Evolutionary conservation across 2,797 vertebrate species (phyloP).

Genomic region (Sebastes hopkinsi): DNA sequence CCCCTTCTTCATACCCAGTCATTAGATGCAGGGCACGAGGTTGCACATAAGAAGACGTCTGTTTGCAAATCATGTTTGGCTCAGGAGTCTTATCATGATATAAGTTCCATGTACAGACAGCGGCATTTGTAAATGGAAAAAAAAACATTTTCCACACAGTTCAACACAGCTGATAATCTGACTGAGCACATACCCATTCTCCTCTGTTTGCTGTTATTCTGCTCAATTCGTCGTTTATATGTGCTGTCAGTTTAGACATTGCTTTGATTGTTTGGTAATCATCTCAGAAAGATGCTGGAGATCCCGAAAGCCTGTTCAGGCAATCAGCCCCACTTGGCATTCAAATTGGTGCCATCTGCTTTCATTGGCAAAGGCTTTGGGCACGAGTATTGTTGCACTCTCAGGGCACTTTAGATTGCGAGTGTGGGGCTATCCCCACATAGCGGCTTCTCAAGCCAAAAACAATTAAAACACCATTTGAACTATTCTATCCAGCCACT

Average conservation of each 20-base stretch:
- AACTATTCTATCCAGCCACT: background rate
- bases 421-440: no score
- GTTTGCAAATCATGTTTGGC: no score
- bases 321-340: no score
- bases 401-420: no score
- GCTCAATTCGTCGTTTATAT: background rate
- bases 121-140: background rate
- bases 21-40: background rate
- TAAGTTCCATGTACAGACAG: background rate
- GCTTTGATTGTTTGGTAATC: no score
- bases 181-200: background rate
- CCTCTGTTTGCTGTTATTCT: background rate
- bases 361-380: no score
- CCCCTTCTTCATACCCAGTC: no score
- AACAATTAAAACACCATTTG: no score
- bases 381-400: no score
- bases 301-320: no score
- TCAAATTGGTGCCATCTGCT: fast-evolving
- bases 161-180: background rate
- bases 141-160: background rate
- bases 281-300: no score
- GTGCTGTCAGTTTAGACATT: background rate
- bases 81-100: background rate
- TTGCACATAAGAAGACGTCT: background rate
- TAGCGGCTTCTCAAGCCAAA: no score